Conservation (phyloP, 92 coral and sea anemone genomes). For the Metridium senile region DNA sequence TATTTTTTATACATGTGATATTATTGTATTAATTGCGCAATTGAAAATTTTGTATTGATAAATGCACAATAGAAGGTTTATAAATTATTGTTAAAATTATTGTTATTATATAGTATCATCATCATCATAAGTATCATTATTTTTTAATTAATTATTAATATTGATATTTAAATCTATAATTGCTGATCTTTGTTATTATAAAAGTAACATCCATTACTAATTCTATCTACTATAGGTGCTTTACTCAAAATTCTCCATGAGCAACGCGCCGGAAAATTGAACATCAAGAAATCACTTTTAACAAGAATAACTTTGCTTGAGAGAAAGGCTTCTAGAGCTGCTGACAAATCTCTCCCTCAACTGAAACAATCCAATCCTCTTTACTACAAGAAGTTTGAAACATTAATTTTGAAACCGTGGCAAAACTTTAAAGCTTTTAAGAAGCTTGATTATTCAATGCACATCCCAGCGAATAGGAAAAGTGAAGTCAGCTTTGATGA, state of each 20-base stretch:
- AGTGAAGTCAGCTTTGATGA: conserved; percentile 68
- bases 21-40: too few species aligned
- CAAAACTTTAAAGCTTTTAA: conserved; percentile 70
- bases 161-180: too few species aligned
- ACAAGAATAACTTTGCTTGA: conserved; percentile 38
- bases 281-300: conserved; percentile 27
- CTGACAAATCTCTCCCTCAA: conserved; percentile 66
- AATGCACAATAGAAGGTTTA: too few species aligned
- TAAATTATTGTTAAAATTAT: too few species aligned
- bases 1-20: too few species aligned
- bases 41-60: too few species aligned
- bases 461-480: conserved; percentile 45
- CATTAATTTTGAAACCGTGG: conserved; percentile 71
- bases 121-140: too few species aligned
- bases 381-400: conserved; percentile 68
- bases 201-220: too few species aligned
- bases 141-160: too few species aligned
- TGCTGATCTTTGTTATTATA: not conserved
- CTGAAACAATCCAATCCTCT: conserved; percentile 37
- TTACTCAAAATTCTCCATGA: conserved; percentile 56
- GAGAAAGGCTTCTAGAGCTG: conserved; percentile 51
- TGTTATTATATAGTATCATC: too few species aligned
- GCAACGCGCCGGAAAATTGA: conserved; percentile 48
- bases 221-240: too few species aligned
- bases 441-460: conserved; percentile 45